A percentile compares a stretch with the other conserved stretches of the same genome.
These are phyloP conservation scores for Pheucticus melanocephalus DNA, from an alignment of 2,113 vertebrate species.

Conservation along the genomic window DNA sequence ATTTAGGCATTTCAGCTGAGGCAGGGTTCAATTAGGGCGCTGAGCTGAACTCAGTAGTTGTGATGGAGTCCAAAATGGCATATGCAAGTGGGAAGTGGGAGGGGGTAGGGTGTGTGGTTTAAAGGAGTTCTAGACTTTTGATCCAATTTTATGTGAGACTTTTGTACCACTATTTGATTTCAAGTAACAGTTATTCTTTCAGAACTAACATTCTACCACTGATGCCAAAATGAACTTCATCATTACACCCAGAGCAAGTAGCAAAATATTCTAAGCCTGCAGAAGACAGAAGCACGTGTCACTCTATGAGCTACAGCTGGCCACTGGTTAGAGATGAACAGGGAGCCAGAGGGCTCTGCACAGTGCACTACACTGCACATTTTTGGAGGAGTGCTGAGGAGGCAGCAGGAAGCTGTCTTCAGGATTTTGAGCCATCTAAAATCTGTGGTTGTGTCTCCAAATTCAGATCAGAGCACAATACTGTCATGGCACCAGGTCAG, in stretches of 20 bases:
- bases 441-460: background rate
- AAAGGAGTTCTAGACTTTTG: background rate
- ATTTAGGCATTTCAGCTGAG: background rate
- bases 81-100: background rate
- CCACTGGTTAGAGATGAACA: background rate
- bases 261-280: background rate
- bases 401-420: background rate
- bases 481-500: background rate
- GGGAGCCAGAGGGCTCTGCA: background rate
- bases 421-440: background rate
- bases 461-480: background rate
- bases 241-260: background rate
- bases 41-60: background rate
- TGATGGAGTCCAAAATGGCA: background rate
- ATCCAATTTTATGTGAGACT: background rate
- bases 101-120: fast-evolving
- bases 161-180: background rate
- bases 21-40: background rate
- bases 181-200: background rate
- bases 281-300: background rate
- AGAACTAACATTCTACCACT: background rate
- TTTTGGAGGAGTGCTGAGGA: background rate
- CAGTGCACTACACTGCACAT: fast-evolving
- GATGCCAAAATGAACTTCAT: background rate
- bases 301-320: background rate